Conservation (phyloP, 1,140 invertebrate species). For the Caerostris darwini region DNA sequence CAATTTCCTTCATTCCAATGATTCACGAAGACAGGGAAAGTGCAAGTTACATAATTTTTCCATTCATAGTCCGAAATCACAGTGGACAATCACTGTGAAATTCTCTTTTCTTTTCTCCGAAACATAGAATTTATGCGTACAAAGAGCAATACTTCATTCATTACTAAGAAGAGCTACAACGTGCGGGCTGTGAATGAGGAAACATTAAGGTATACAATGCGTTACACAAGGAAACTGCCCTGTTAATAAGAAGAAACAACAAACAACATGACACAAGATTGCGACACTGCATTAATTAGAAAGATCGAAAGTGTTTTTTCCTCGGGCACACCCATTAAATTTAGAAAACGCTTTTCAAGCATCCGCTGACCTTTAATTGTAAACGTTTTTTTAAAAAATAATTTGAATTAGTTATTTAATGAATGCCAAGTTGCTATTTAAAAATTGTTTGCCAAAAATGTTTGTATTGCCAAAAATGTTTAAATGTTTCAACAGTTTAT, state of each 20-base stretch:
- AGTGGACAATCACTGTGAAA: slow-evolving; percentile 7
- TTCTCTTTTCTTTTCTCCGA: background rate
- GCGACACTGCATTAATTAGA: background rate
- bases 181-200: background rate
- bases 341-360: background rate
- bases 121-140: slow-evolving; percentile 26
- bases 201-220: slow-evolving; percentile 10
- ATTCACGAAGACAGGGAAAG: slow-evolving; percentile 9
- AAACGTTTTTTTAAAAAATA: background rate
- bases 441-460: background rate
- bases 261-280: background rate
- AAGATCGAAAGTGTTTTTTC: background rate
- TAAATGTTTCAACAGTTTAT: background rate
- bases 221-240: slow-evolving; percentile 14
- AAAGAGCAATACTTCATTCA: slow-evolving; percentile 30
- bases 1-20: slow-evolving; percentile 46
- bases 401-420: background rate
- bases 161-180: background rate
- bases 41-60: slow-evolving; percentile 37
- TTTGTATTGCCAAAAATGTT: background rate
- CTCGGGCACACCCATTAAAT: background rate
- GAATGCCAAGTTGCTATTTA: background rate
- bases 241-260: background rate
- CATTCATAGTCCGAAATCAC: slow-evolving; percentile 21
- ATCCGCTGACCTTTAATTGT: background rate